Percentiles rank a stretch among this genome's conserved stretches.
Evolutionary conservation across 2,797 vertebrate genomes (phyloP).

Genomic region (Okamejei kenojei): DNA sequence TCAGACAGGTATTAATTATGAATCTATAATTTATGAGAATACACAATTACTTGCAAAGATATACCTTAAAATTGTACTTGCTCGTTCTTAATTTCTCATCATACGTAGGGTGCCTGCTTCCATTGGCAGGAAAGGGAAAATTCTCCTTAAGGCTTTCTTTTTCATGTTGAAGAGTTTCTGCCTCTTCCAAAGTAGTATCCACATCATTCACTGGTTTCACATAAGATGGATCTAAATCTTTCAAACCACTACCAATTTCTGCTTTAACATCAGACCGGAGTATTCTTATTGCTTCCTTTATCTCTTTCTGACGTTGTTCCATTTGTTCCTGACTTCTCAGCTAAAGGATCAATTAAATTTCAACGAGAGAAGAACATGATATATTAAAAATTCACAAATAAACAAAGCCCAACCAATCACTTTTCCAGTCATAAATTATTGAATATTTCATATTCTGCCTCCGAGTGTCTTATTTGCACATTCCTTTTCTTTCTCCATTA

Average conservation of each 20-base stretch:
- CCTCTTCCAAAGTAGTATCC: constrained; percentile 44
- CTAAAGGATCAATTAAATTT: constrained; percentile 46
- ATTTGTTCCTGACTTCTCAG: constrained; percentile 54
- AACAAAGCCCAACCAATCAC: neutral
- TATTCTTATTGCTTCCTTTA: constrained; percentile 50
- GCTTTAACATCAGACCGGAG: constrained; percentile 61
- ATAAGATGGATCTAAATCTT: constrained; percentile 50
- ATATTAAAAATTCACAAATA: neutral
- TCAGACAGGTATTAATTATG: neutral
- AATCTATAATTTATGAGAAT: neutral
- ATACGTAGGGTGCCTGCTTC: constrained; percentile 39
- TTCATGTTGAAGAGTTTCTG: constrained; percentile 44
- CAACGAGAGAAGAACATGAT: neutral
- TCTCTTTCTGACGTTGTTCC: constrained; percentile 55
- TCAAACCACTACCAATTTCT: constrained; percentile 54
- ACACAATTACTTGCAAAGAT: too few species aligned
- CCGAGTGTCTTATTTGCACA: neutral
- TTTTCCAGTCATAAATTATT: neutral
- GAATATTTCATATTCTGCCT: neutral
- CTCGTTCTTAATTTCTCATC: constrained; percentile 52
- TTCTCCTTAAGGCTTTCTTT: constrained; percentile 53
- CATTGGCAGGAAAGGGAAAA: constrained; percentile 43
- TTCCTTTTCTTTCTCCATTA: neutral
- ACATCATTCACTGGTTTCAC: constrained; percentile 43
- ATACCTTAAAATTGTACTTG: constrained; percentile 45